Evolutionary conservation across 2,888 invertebrate species (phyloP).

Genomic region (Limenitis camilla): DNA sequence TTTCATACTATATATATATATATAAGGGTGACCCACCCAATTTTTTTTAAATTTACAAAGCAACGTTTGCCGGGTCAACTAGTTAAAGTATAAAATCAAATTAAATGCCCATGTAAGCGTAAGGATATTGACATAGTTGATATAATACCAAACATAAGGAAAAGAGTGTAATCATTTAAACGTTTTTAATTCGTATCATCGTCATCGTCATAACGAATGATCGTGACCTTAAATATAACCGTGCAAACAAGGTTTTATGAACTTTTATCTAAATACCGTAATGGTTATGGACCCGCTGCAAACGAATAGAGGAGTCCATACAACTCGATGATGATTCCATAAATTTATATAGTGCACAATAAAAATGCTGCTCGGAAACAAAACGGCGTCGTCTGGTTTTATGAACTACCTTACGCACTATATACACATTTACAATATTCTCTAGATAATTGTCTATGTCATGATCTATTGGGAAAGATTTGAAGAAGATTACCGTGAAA

Average conservation of each 20-base stretch:
- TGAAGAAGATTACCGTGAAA: conserved; percentile 57
- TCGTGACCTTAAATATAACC: conserved; percentile 15
- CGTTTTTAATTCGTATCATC: neutral
- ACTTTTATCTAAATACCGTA: conserved; percentile 64
- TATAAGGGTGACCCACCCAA: no score
- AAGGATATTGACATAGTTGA: no score
- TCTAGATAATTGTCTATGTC: conserved; percentile 11
- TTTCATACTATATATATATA: no score
- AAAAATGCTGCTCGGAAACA: conserved; percentile 63
- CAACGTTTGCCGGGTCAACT: no score
- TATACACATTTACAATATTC: conserved; percentile 46
- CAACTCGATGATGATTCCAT: conserved; percentile 72
- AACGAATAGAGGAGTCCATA: conserved; percentile 67
- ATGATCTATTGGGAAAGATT: conserved; percentile 29
- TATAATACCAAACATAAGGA: no score
- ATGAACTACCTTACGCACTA: conserved; percentile 41
- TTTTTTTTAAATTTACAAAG: no score
- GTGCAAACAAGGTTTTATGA: conserved; percentile 58
- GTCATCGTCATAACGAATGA: conserved; percentile 9
- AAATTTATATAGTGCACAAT: conserved; percentile 72
- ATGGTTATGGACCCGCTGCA: conserved; percentile 65
- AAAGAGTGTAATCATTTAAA: no score
- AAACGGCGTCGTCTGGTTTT: conserved; percentile 65
- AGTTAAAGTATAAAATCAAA: no score
- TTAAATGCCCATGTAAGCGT: no score